Conservation (phyloP, 2,797 vertebrate species). For the Allobates femoralis region DNA sequence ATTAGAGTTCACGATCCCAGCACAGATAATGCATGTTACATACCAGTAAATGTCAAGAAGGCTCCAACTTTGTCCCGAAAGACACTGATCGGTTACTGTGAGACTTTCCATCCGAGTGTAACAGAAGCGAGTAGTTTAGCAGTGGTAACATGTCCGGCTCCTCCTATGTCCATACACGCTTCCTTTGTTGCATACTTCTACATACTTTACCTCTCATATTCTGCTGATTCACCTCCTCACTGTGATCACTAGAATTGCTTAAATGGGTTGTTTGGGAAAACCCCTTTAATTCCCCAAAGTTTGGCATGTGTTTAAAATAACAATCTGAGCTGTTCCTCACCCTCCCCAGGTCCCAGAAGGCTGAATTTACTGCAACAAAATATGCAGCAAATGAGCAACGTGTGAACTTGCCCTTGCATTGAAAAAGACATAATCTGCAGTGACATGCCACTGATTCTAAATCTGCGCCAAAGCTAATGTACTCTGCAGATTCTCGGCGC, state of each 20-base stretch:
- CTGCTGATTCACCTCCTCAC: background rate
- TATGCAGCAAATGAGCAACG: too few species aligned
- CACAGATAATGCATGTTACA: background rate
- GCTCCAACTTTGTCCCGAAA: background rate
- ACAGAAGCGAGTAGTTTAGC: background rate
- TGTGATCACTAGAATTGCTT: background rate
- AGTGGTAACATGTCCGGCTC: background rate
- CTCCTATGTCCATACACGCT: slow-evolving; percentile 18
- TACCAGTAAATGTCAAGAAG: background rate
- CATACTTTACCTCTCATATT: background rate
- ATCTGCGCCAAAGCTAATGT: too few species aligned
- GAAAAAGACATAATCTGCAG: too few species aligned
- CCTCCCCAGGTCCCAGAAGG: too few species aligned
- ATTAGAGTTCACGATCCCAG: background rate
- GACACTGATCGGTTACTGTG: background rate
- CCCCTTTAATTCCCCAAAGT: too few species aligned
- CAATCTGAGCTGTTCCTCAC: too few species aligned
- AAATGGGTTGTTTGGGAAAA: too few species aligned
- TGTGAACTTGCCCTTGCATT: too few species aligned
- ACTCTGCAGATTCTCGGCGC: too few species aligned
- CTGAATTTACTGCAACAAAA: too few species aligned
- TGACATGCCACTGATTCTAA: too few species aligned
- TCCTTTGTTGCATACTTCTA: background rate
- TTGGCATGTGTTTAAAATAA: too few species aligned
- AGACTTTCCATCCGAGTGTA: background rate